Conservation (phyloP, 2,113 vertebrate species). For the Catharus minimus region DNA sequence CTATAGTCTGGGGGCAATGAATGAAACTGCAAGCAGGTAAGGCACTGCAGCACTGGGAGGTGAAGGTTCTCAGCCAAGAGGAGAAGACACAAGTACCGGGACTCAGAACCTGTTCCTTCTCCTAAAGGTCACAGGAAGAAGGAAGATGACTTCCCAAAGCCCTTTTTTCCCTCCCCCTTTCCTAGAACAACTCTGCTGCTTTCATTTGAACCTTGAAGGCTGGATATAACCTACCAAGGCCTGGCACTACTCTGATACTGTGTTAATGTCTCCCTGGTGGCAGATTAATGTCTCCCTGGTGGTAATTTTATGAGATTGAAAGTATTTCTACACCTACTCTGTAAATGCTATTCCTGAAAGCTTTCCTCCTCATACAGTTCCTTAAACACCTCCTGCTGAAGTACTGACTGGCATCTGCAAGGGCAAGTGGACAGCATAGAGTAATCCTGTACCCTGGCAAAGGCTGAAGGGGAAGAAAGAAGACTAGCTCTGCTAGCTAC, state of each 20-base stretch:
- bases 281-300: background rate
- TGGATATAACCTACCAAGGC: background rate
- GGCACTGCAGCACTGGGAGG: background rate
- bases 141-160: background rate
- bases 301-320: background rate
- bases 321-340: background rate
- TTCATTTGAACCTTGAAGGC: background rate
- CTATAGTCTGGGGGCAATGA: background rate
- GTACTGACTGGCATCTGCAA: background rate
- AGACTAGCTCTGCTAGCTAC: background rate
- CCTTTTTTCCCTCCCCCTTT: background rate
- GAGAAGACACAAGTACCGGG: background rate
- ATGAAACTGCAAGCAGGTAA: background rate
- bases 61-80: background rate
- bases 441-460: background rate
- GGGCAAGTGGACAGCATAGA: background rate
- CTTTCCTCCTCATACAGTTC: background rate
- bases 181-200: background rate
- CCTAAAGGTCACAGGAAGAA: background rate
- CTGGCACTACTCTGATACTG: rapidly evolving
- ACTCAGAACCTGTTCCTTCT: background rate
- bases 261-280: background rate
- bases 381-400: background rate
- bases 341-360: background rate
- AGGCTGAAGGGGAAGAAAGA: background rate